phyloP scores from a whole-genome alignment of 2,113 vertebrate species.

The Chaenocephalus aceratus region DNA sequence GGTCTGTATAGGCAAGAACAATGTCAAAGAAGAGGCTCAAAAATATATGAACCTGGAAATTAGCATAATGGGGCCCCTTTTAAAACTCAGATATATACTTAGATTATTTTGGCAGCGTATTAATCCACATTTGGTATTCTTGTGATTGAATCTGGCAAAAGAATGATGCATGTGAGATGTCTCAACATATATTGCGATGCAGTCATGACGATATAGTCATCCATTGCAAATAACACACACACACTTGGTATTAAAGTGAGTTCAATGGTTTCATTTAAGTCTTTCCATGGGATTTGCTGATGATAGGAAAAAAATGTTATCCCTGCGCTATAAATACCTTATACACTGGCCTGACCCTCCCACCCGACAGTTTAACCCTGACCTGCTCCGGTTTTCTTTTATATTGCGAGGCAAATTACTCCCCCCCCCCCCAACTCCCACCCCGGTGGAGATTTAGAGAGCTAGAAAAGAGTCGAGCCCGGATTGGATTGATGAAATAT shows the following conservation, averaged over 20 bases:
- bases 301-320: background rate
- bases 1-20: no score
- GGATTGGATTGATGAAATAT: conserved; percentile 81
- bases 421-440: conserved; percentile 19
- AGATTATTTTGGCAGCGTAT: no score
- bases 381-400: conserved; percentile 29
- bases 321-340: background rate
- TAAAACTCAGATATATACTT: no score
- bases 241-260: background rate
- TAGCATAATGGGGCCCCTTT: no score
- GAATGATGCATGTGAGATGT: background rate
- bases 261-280: background rate
- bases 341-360: conserved; percentile 1
- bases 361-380: conserved; percentile 26
- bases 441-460: conserved; percentile 70
- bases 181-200: background rate
- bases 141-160: background rate
- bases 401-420: conserved; percentile 38
- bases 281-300: background rate
- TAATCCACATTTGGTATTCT: background rate
- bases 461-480: conserved; percentile 45
- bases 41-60: no score
- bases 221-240: background rate
- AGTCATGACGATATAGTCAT: background rate
- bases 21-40: no score